A percentile compares a stretch with the other conserved stretches of the same genome.
Evolutionary conservation across 2,113 vertebrate species (phyloP).

Genomic region (Apteryx owenii): DNA sequence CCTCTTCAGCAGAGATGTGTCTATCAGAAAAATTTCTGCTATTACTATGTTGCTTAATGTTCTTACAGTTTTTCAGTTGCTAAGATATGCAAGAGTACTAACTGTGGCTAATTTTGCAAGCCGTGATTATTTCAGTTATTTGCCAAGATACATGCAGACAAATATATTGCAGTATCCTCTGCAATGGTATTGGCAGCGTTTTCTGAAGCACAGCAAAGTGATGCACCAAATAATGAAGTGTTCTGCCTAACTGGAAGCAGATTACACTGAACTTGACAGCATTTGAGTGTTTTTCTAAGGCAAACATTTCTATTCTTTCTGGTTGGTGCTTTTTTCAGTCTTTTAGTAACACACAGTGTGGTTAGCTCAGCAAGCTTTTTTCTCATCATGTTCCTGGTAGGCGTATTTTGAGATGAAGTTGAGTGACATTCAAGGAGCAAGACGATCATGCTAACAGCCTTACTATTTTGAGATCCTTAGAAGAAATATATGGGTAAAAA

Average conservation of each 20-base stretch:
- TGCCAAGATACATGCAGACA: slow-evolving; percentile 67
- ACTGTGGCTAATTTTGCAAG: slow-evolving; percentile 78
- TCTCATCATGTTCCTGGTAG: background rate
- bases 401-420: slow-evolving; percentile 3
- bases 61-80: slow-evolving; percentile 75
- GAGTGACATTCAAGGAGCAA: background rate
- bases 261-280: background rate
- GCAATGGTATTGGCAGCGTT: slow-evolving; percentile 1
- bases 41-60: slow-evolving; percentile 72
- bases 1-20: slow-evolving; percentile 1
- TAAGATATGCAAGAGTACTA: slow-evolving; percentile 59
- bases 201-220: background rate
- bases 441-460: background rate
- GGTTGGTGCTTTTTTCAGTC: background rate
- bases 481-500: background rate
- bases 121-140: slow-evolving; percentile 80
- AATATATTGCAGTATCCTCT: slow-evolving; percentile 45
- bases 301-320: background rate
- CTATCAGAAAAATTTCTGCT: slow-evolving; percentile 38
- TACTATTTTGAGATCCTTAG: background rate
- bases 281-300: background rate
- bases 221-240: background rate
- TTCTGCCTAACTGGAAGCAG: background rate
- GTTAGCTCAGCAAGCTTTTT: background rate
- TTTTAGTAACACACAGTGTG: background rate